Percentiles rank a stretch among this genome's conserved stretches.
Conservation (phyloP, 2,888 invertebrate genomes). For the Phoronis australis region DNA sequence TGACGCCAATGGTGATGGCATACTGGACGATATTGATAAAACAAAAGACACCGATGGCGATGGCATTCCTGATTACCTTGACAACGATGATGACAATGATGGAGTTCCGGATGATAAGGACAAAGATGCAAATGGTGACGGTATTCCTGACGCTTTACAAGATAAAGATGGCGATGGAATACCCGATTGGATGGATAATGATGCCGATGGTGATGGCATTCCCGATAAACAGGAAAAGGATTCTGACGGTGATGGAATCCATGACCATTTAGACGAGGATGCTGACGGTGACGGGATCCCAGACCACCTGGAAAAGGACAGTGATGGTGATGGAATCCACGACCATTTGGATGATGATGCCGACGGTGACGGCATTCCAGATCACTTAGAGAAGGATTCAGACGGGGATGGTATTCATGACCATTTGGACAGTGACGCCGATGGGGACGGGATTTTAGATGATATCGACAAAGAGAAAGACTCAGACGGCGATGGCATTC, state of each 20-base stretch:
- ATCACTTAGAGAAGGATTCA: conserved; percentile 29
- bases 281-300: conserved; percentile 31
- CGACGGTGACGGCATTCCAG: conserved; percentile 41
- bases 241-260: conserved; percentile 28
- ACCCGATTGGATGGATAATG: conserved; percentile 29
- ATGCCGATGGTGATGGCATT: conserved; percentile 34
- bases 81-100: conserved; percentile 39
- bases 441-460: conserved; percentile 35
- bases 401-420: conserved; percentile 31
- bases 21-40: conserved; percentile 16
- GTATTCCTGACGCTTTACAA: conserved; percentile 33
- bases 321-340: conserved; percentile 21
- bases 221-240: conserved; percentile 32
- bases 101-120: conserved; percentile 21
- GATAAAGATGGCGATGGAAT: conserved; percentile 28
- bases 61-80: conserved; percentile 24
- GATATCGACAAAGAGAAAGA: conserved; percentile 26
- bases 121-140: conserved; percentile 18
- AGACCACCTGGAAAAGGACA: conserved; percentile 17
- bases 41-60: conserved; percentile 16
- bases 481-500: conserved; percentile 27
- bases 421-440: conserved; percentile 30
- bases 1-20: conserved; percentile 28
- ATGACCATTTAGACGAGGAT: conserved; percentile 11
- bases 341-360: conserved; percentile 18